Conservation (phyloP, 2,113 vertebrate genomes). For the Parotia lawesii region DNA sequence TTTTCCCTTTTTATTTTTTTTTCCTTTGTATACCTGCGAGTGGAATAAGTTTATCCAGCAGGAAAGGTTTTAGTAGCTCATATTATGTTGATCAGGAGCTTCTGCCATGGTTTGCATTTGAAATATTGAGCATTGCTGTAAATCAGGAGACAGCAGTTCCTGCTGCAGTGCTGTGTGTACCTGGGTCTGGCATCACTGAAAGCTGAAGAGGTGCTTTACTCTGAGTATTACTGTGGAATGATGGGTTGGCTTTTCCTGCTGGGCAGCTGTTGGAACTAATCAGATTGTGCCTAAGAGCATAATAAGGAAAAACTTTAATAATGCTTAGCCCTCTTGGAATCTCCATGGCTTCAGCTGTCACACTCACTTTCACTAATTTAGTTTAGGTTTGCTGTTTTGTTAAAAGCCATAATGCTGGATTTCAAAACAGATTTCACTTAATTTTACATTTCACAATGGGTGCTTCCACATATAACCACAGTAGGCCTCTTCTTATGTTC, state of each 20-base stretch:
- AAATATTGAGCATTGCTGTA: neutral
- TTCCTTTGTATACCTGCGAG: neutral
- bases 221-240: neutral
- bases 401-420: neutral
- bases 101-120: neutral
- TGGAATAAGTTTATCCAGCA: neutral
- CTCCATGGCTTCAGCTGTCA: neutral
- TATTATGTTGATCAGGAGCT: neutral
- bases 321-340: neutral
- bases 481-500: neutral
- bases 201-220: neutral
- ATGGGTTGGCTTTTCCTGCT: neutral
- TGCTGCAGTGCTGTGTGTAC: neutral
- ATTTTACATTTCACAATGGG: neutral
- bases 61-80: neutral
- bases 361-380: neutral
- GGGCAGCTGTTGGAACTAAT: slow-evolving; percentile 2
- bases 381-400: neutral
- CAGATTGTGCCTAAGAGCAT: slow-evolving; percentile 7
- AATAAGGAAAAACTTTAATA: neutral
- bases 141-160: neutral
- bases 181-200: neutral
- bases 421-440: neutral
- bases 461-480: neutral
- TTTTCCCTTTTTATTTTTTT: fast-evolving